These are phyloP conservation scores for Lipophrys pholis DNA, from an alignment of 2,113 vertebrate species.

Conservation along the genomic window DNA sequence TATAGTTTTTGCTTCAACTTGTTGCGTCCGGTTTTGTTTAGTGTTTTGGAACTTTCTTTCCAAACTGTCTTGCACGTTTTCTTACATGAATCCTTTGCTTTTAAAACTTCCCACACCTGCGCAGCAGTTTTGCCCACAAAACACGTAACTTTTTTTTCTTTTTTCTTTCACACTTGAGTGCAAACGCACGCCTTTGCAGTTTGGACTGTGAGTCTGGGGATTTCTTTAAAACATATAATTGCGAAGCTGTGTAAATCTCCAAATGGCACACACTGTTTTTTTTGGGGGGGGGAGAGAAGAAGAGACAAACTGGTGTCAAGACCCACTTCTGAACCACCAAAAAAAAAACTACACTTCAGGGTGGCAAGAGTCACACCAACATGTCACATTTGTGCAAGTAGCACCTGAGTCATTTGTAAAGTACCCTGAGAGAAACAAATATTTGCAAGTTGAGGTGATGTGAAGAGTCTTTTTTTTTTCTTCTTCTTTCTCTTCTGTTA, in stretches of 20 bases:
- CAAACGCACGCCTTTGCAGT: constrained; percentile 51
- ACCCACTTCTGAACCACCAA: constrained; percentile 22
- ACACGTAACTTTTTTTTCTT: constrained; percentile 30
- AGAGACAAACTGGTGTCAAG: constrained; percentile 55
- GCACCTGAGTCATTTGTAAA: constrained; percentile 12
- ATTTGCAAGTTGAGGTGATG: neutral
- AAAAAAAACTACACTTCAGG: constrained; percentile 54
- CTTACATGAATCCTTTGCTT: fast-evolving
- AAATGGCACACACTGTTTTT: constrained; percentile 50
- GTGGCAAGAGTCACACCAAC: constrained; percentile 71
- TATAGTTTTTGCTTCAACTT: neutral
- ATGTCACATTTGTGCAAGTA: constrained; percentile 37
- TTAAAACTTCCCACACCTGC: constrained; percentile 3
- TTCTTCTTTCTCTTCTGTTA: no score
- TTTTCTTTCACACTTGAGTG: constrained; percentile 16
- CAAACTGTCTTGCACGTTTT: constrained; percentile 5
- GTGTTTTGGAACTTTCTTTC: neutral
- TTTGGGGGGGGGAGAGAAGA: constrained; percentile 26
- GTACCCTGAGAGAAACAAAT: constrained; percentile 9
- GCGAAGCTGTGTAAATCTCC: constrained; percentile 57
- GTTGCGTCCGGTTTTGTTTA: constrained; percentile 6
- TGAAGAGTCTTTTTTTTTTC: no score
- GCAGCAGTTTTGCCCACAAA: constrained; percentile 8
- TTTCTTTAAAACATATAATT: constrained; percentile 20
- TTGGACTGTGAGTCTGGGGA: constrained; percentile 20